A percentile compares a stretch with the other conserved stretches of the same genome.
Conservation (phyloP, 2,113 vertebrate species). For the Naja naja region DNA sequence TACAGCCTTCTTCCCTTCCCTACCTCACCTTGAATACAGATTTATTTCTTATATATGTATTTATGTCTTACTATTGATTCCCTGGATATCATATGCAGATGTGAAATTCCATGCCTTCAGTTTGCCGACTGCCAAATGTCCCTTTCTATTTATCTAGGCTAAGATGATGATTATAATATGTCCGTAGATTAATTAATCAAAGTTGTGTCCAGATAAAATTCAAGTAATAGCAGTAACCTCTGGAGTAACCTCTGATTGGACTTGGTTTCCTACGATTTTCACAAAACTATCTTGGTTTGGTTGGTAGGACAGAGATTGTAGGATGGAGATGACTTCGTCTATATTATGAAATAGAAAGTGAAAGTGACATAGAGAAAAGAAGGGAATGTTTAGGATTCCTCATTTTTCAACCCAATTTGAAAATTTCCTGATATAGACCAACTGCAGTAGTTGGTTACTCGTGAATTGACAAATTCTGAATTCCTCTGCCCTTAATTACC, state of each 20-base stretch:
- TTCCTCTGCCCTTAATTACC: neutral
- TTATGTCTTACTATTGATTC: neutral
- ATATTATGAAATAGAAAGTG: neutral
- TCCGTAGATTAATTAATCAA: neutral
- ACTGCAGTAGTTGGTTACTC: neutral
- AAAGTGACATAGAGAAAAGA: neutral
- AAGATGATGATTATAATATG: neutral
- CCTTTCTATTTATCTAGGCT: neutral
- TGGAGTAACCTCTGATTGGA: neutral
- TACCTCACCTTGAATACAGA: neutral
- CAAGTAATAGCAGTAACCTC: too few relatives aligned
- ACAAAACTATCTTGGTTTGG: neutral
- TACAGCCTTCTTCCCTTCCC: neutral
- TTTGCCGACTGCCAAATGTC: neutral
- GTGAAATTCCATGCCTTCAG: neutral
- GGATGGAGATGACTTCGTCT: neutral
- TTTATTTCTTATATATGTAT: neutral
- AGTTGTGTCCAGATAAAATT: neutral
- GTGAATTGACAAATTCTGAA: neutral
- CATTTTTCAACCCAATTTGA: neutral
- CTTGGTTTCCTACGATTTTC: neutral
- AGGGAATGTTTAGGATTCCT: neutral
- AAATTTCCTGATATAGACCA: neutral
- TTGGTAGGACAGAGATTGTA: neutral
- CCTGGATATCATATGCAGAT: neutral